Evolutionary conservation across 2,888 invertebrate species (phyloP), one percentile per base, ranked within the genome.

Genomic region (Ophion obscuratus): DNA sequence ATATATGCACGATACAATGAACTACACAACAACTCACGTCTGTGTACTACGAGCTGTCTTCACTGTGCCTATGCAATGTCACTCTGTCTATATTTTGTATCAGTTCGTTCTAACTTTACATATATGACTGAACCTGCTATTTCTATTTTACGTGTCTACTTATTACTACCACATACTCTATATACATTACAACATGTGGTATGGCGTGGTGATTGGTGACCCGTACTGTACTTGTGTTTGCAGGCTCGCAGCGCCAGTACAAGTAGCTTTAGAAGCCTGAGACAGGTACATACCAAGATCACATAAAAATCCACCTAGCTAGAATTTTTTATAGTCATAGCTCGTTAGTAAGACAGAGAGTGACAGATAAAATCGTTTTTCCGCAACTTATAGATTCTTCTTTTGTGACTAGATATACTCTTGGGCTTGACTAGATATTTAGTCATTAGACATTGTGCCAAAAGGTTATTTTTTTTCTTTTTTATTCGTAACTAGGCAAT

Each of bases 191-290:
- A 89, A 91, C 90, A 79, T 90, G 88, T 89, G 91, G 88, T 92
- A 74, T 81, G 81, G 89, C 91, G 87, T 92, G 91, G 91, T 92
- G 91, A 92, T 93, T 92, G 91, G 92, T 94, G 93, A 93, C 92
- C 90, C 89, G 90, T 93, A 92, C 92, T 93, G 90, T 93, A 93
- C 93, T 93, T 94, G 93, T 94, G 92, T 96, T 97, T 96, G 94
- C 97, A 97, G 97, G 97, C 97, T 95, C 97, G 97, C 96, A 97
- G 97, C 96, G 97, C 97, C 95, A 97, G 97, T 96, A 97, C 97
- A 95, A 96, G 97, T 97, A 97, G 97, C 96, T 97, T 97, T 97
- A 97, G 97, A 96, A 97, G 97, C 96, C 96, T 97, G 94, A 97
- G 97, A 96, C 97, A 97, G 97, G 97, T 97, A 97, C 95, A 93